A percentile compares a stretch with the other conserved stretches of the same genome.
Conservation (phyloP, 2,888 invertebrate genomes). For the Euplagia quadripunctaria region DNA sequence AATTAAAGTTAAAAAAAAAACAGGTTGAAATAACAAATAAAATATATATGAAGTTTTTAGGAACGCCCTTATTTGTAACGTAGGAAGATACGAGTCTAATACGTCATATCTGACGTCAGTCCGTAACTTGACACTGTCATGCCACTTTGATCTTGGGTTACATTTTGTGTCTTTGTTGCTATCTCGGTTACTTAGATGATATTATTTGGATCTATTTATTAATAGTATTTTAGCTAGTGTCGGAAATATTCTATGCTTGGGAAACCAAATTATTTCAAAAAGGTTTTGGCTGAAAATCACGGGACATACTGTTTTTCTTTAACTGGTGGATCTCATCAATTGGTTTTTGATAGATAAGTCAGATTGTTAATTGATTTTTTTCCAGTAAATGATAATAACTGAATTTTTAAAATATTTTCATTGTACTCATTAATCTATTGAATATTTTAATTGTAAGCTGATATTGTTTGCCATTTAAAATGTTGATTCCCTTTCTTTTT, state of each 20-base stretch:
- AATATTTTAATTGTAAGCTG: too few relatives aligned
- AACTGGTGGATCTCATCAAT: too few relatives aligned
- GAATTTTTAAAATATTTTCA: too few relatives aligned
- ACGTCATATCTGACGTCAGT: slow-evolving; percentile 37
- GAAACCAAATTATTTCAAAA: too few relatives aligned
- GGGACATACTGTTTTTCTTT: too few relatives aligned
- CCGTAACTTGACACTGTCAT: slow-evolving; percentile 36
- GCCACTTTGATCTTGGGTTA: slow-evolving; percentile 40
- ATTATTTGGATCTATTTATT: neutral
- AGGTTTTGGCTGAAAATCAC: too few relatives aligned
- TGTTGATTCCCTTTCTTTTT: too few relatives aligned
- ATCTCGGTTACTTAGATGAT: slow-evolving; percentile 16
- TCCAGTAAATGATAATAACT: too few relatives aligned
- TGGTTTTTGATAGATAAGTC: too few relatives aligned
- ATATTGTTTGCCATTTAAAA: too few relatives aligned
- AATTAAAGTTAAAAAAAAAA: neutral
- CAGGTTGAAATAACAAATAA: neutral
- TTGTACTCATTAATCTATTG: too few relatives aligned
- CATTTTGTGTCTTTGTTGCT: slow-evolving; percentile 30
- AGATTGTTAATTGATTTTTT: too few relatives aligned
- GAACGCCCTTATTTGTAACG: slow-evolving; percentile 13
- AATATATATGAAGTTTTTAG: neutral
- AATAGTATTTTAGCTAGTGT: neutral
- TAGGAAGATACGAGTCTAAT: slow-evolving; percentile 18
- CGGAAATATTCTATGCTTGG: neutral